Evolutionary conservation across 2,113 vertebrate genomes (phyloP), one percentile per base, ranked within the genome.

Genomic region (Trematomus loennbergii): DNA sequence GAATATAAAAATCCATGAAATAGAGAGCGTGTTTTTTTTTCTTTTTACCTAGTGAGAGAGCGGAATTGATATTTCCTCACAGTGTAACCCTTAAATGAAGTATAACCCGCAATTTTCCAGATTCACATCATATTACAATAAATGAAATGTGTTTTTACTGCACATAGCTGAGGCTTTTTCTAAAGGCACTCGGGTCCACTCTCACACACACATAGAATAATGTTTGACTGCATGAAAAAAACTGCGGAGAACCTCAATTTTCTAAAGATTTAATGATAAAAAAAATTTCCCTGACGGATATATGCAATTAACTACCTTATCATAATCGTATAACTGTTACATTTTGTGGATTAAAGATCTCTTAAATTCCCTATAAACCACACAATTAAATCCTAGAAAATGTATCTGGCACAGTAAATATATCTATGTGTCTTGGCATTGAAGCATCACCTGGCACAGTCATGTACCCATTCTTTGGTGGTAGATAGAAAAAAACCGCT

Each of bases 161-260:
- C 4, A 16, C 43, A 33, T 29, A 20, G 50, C 18, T 62, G 22
- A 52, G 29, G 29, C 69, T 69, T 78, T 54, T 9, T 78, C 40
- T 73, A 72, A 65, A 8, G 22, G 69, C 52, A 20, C 29, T 75
- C 52, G n/a, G 40, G 48, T 61, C 25, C 29, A 11, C 49, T 61
- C 61, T 17, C 52, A 75, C 59, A 46, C 62, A 57, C 61, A 66
- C 67, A 49, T 57, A 58, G 18, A 13, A 36, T 20, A 54, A 69
- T 58, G 48, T 58, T 29, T 66, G 17, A 61, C 52, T 40, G 16
- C 22, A 9, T 20, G 45, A 57, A 58, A 45, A n/a, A 72, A 58
- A 67, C 15, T 8, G 13, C 48, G 48, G 22, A 22, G 57, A 48
- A 13, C 13, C 36, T 71, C 4, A n/a, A 11, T 64, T 6, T 60